Evolutionary conservation across 1,140 invertebrate species (phyloP).

Genomic region (Tetragnatha versicolor): DNA sequence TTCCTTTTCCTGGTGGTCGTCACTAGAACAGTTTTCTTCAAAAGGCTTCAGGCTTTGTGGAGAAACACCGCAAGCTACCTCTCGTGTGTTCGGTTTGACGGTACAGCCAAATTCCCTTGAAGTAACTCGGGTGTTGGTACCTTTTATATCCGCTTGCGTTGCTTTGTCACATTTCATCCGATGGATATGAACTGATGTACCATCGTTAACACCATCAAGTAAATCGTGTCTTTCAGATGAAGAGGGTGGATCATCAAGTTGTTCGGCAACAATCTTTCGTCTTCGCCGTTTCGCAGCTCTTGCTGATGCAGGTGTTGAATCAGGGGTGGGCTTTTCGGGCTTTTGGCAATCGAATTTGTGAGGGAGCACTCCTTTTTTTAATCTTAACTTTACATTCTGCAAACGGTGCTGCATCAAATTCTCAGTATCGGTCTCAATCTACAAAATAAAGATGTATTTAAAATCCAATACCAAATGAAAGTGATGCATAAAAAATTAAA

Average conservation of each 20-base stretch:
- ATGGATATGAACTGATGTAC: neutral
- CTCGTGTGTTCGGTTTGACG: neutral
- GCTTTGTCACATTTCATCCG: neutral
- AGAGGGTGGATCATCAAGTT: too few relatives aligned
- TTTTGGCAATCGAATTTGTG: neutral
- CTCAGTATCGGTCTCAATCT: too few relatives aligned
- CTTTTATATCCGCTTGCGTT: neutral
- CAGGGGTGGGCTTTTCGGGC: neutral
- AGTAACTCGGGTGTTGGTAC: neutral
- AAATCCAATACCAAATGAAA: too few relatives aligned
- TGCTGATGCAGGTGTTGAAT: neutral
- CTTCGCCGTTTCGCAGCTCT: neutral
- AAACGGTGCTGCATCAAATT: too few relatives aligned
- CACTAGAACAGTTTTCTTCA: neutral
- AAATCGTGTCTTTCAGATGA: too few relatives aligned
- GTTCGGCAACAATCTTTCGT: neutral
- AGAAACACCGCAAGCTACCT: neutral
- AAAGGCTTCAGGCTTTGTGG: neutral
- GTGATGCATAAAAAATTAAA: too few relatives aligned
- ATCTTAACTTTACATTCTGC: too few relatives aligned
- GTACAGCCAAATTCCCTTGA: neutral
- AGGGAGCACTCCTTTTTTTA: too few relatives aligned
- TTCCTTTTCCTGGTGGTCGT: neutral
- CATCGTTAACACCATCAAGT: too few relatives aligned
- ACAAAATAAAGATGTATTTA: too few relatives aligned